These are phyloP conservation scores for Polypedilum vanderplanki DNA, from an alignment of 1,140 invertebrate species.

Conservation along the genomic window DNA sequence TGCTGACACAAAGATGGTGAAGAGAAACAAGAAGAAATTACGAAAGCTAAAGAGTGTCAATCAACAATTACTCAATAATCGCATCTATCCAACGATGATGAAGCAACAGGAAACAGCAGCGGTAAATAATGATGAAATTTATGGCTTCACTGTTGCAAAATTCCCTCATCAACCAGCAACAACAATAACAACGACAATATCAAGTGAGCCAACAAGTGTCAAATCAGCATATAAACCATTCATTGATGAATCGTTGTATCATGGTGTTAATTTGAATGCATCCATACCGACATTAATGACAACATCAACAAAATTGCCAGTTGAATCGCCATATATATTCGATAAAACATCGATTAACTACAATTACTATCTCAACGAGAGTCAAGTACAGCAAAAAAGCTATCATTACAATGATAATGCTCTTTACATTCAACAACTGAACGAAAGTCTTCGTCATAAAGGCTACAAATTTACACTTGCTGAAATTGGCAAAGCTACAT, in stretches of 20 bases:
- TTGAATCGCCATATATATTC: neutral
- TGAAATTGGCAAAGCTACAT: neutral
- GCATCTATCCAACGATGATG: neutral
- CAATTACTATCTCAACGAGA: constrained; percentile 21
- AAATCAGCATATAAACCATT: constrained; percentile 16
- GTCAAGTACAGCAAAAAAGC: neutral
- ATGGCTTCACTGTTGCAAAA: neutral
- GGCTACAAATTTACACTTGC: constrained; percentile 16
- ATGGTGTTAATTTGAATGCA: constrained; percentile 22
- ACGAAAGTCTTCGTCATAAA: constrained; percentile 1
- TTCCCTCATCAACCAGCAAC: neutral
- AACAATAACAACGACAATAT: neutral
- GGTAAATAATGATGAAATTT: constrained; percentile 2
- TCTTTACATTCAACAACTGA: neutral
- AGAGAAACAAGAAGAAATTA: constrained; percentile 22
- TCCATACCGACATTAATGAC: constrained; percentile 15
- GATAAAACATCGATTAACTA: constrained; percentile 11
- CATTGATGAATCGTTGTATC: constrained; percentile 4
- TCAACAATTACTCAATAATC: constrained; percentile 21
- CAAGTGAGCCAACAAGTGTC: constrained; percentile 5
- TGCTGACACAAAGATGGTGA: neutral
- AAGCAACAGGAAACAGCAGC: neutral
- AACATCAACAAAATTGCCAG: constrained; percentile 8
- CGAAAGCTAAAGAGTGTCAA: constrained; percentile 10
- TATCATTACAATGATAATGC: constrained; percentile 16